Evolutionary conservation across 1,140 invertebrate species (phyloP).

Genomic region (Pseudomyrmex pallidus): DNA sequence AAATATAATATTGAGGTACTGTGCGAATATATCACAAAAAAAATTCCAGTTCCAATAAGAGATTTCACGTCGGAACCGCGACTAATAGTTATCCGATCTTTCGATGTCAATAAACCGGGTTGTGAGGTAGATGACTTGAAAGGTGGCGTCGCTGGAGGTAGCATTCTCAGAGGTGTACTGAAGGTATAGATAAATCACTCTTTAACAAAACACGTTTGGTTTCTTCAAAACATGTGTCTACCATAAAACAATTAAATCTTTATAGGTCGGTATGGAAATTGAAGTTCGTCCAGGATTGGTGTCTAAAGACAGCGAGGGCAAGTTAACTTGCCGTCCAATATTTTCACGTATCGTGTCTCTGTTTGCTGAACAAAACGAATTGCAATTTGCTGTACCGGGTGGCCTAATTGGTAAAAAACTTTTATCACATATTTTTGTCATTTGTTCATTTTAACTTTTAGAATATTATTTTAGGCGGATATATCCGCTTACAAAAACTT

Average conservation of each 20-base stretch:
- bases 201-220: not conserved
- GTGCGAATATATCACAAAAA: constrained; percentile 96
- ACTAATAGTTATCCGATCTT: constrained; percentile 99
- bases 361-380: constrained; percentile 99
- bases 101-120: constrained; percentile 99
- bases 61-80: constrained; percentile 98
- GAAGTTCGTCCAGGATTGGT: constrained; percentile 98
- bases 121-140: constrained; percentile 99
- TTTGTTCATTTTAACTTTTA: not conserved
- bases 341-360: constrained; percentile 99
- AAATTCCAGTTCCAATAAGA: constrained; percentile 97
- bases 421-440: constrained; percentile 13
- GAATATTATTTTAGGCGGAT: no score
- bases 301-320: constrained; percentile 98
- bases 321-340: constrained; percentile 97
- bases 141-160: constrained; percentile 99
- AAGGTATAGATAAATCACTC: constrained; percentile 86
- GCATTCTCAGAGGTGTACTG: constrained; percentile 97
- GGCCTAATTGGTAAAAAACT: constrained; percentile 93
- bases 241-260: constrained; percentile 16
- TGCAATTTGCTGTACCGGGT: constrained; percentile 99
- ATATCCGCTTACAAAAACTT: no score
- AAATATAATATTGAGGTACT: constrained; percentile 99
- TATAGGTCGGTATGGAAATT: constrained; percentile 93
- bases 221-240: not conserved